phyloP scores from a whole-genome alignment of 2,888 invertebrate species.

The Agrotis clavis region DNA sequence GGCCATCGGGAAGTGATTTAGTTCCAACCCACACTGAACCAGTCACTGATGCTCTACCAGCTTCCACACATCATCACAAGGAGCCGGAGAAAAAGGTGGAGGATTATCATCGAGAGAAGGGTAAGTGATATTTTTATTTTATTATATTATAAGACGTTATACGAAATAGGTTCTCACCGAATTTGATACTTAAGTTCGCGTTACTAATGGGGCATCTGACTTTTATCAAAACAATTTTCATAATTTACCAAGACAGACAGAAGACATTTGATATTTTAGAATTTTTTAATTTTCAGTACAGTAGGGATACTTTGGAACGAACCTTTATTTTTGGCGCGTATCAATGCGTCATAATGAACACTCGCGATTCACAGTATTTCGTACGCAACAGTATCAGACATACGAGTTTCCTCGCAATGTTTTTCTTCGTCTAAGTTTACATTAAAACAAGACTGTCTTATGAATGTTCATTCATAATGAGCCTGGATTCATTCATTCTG shows the following conservation, averaged over 20 bases:
- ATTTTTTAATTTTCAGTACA: neutral
- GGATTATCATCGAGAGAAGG: conserved; percentile 77
- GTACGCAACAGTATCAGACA: conserved; percentile 14
- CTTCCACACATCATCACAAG: conserved; percentile 76
- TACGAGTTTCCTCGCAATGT: conserved; percentile 49
- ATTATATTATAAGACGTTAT: neutral
- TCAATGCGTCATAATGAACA: neutral
- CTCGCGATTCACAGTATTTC: neutral
- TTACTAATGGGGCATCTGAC: neutral
- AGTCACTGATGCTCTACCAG: conserved; percentile 77
- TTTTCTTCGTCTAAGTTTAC: conserved; percentile 44
- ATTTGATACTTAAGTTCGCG: neutral
- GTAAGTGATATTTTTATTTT: conserved; percentile 69
- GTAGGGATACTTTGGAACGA: neutral
- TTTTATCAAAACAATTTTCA: neutral
- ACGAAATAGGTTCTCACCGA: neutral
- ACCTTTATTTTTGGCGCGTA: neutral
- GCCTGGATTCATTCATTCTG: neutral
- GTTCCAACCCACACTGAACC: conserved; percentile 61
- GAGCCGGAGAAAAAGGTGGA: conserved; percentile 72
- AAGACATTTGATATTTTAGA: neutral
- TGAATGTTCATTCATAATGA: conserved; percentile 13
- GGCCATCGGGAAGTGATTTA: conserved; percentile 37
- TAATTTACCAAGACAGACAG: too few relatives aligned
- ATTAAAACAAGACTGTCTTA: conserved; percentile 27